Base-by-base conservation (phyloP, 2,888 invertebrate species). In the Nemoura dubitans region DNA sequence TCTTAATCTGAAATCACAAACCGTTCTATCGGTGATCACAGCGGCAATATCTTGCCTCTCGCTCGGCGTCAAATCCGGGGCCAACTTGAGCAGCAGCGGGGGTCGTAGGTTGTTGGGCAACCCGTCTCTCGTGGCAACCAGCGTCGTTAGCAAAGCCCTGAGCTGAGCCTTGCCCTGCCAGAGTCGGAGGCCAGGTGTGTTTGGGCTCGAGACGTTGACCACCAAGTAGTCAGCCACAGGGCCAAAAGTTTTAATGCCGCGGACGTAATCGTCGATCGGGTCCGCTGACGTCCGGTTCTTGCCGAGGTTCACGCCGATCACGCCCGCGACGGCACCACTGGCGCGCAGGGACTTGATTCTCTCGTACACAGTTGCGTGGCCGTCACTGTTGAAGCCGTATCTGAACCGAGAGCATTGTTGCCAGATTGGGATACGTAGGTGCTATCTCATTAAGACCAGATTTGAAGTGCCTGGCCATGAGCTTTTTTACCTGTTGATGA, bases 321-420 rank as follows among this genome's bases (percentile, higher is more conserved):
- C 91, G 5, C 94, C 95, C 86, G 93, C 91, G 86, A 94, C 94
- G 29, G 93, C 90, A 0, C 93, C 89, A 29, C 92, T 91, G 83
- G 92, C 91, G 89, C 93, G 94, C n/a, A 95, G 89, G 30, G 90
- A 90, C 87, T 92, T 91, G 21, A 98, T 90, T 89, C 97, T 94
- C 85, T 94, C 90, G 88, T 93, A 93, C 0, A 98, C 98, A 87
- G 90, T 91, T 7, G 95, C 93, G 90, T 98, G 97, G 0, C 99
- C 99, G 89, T 97, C 96, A 91, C 98, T 99, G 91, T 99, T 99
- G 90, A 99, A 99, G 0, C 98, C 98, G 91, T 97, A 98, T 85
- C 95, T 95, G 89, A 76, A 89, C 36, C 5, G 36, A 3, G 36
- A n/a, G n/a, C n/a, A n/a, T n/a, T n/a, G n/a, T n/a, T n/a, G n/a